Conservation (phyloP, 2,888 invertebrate genomes). For the Lomographa bimaculata region DNA sequence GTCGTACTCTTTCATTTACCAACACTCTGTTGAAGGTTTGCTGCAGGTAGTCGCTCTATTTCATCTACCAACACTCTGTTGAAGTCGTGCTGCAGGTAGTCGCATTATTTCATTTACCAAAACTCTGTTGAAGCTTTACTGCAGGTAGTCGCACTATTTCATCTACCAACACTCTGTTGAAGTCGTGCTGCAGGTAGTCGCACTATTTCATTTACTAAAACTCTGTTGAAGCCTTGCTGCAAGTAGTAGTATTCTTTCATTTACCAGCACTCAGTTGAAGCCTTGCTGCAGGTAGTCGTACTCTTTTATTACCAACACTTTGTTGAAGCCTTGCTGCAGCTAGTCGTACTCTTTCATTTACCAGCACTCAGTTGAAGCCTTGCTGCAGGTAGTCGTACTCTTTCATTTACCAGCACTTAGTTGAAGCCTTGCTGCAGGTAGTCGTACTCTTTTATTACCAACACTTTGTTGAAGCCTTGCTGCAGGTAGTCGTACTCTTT, state of each 20-base stretch:
- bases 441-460: conserved; percentile 11
- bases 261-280: not conserved
- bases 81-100: too few species aligned
- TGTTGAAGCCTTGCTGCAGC: conserved; percentile 88
- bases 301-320: too few species aligned
- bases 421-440: conserved; percentile 88
- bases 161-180: too few species aligned
- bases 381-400: conserved; percentile 87
- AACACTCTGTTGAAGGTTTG: not conserved
- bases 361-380: conserved; percentile 53
- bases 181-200: too few species aligned
- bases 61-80: too few species aligned
- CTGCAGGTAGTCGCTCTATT: too few species aligned
- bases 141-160: too few species aligned
- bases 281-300: too few species aligned
- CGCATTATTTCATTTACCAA: too few species aligned
- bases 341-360: conserved; percentile 48
- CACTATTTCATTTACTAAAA: too few species aligned
- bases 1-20: conserved; percentile 22
- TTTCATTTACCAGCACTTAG: conserved; percentile 6
- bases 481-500: conserved; percentile 85
- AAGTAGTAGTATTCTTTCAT: conserved; percentile 79
- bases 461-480: conserved; percentile 82
- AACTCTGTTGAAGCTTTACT: conserved; percentile 86
- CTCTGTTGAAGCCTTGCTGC: conserved; percentile 85